A percentile compares a stretch with the other conserved stretches of the same genome.
phyloP scores from a whole-genome alignment of 2,888 invertebrate genomes.

The Andricus quercusramuli region DNA sequence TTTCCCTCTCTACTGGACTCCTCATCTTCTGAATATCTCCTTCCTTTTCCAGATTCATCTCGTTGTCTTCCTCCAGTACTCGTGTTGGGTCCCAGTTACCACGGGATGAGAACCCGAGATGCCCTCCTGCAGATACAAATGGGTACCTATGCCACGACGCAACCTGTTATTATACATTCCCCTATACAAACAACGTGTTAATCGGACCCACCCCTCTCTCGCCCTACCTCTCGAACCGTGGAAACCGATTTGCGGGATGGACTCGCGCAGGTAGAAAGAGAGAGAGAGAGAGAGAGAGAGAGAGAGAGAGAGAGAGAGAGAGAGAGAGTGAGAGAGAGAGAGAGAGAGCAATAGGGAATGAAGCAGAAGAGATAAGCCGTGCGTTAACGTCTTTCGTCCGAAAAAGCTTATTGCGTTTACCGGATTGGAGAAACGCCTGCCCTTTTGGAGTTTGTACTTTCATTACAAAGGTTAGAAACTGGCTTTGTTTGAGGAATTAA shows the following conservation, averaged over 20 bases:
- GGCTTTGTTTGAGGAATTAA: not conserved
- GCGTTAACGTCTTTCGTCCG: not conserved
- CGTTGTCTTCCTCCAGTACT: slow-evolving; percentile 48
- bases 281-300: not conserved
- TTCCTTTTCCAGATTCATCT: slow-evolving; percentile 44
- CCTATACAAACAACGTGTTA: slow-evolving; percentile 79
- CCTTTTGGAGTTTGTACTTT: not conserved
- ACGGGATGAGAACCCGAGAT: slow-evolving; percentile 69
- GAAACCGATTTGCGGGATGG: slow-evolving; percentile 59
- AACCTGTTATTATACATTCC: slow-evolving; percentile 79
- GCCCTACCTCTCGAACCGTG: slow-evolving; percentile 56
- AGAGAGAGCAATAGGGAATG: not conserved
- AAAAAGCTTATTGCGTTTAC: not conserved
- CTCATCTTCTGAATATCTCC: slow-evolving; percentile 46
- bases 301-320: not conserved
- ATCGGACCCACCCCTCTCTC: slow-evolving; percentile 70
- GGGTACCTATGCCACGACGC: slow-evolving; percentile 74
- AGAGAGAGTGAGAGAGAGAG: not conserved
- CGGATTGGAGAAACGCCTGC: not conserved
- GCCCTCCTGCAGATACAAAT: slow-evolving; percentile 74
- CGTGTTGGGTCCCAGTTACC: slow-evolving; percentile 54
- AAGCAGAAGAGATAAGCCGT: slow-evolving; percentile 1
- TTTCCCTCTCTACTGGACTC: slow-evolving; percentile 39
- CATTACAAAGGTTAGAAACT: not conserved
- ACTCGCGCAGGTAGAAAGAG: not conserved